Percentiles rank a stretch among this genome's conserved stretches.
These are phyloP conservation scores for Stictonetta naevosa DNA, from an alignment of 2,113 vertebrate species.

Conservation along the genomic window DNA sequence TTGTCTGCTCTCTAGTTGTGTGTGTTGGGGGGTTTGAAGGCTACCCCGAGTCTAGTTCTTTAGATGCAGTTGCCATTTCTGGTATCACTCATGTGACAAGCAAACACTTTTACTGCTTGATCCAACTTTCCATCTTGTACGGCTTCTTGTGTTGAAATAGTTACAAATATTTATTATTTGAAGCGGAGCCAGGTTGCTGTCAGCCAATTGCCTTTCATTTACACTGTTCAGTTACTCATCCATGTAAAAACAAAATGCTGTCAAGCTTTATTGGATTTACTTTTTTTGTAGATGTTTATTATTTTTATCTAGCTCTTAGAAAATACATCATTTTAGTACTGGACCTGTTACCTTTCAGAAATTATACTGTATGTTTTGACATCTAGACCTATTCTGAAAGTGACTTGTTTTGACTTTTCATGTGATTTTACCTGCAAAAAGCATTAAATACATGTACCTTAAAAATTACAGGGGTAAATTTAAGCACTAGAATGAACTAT, in stretches of 20 bases:
- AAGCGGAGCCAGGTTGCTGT: no score
- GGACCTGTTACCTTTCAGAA: not conserved
- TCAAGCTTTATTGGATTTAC: not conserved
- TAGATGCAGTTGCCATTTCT: no score
- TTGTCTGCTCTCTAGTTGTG: no score
- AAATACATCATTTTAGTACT: not conserved
- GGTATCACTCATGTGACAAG: no score
- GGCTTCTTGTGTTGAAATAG: no score
- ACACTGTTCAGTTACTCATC: not conserved
- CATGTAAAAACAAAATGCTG: not conserved
- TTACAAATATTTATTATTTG: no score
- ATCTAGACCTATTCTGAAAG: not conserved
- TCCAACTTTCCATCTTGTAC: no score
- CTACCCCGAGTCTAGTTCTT: no score
- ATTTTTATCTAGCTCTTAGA: not conserved
- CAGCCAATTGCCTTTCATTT: not conserved
- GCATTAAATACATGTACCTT: not conserved
- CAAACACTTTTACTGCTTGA: no score
- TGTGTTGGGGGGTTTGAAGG: no score
- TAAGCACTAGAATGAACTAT: not conserved
- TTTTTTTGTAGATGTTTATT: not conserved
- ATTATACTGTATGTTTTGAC: not conserved
- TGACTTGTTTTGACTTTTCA: not conserved
- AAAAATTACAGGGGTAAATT: not conserved
- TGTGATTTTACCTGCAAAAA: not conserved